Evolutionary conservation across 1,140 invertebrate species (phyloP), one percentile per base, ranked within the genome.

Genomic region (Lutraria rhynchaena): DNA sequence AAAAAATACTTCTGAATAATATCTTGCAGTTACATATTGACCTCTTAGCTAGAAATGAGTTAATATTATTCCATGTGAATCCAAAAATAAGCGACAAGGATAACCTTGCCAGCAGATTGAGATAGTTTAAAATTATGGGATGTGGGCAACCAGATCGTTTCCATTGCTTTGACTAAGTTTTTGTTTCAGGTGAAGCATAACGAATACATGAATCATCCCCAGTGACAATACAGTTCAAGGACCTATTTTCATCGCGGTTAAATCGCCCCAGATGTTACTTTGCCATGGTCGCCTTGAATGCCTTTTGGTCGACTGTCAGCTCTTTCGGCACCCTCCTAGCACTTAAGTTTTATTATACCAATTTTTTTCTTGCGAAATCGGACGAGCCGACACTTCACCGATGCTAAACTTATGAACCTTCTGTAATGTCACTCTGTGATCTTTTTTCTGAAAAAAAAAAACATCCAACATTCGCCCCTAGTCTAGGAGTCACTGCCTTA

Each of bases 51-150:
- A n/a, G n/a, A n/a, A n/a, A n/a, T n/a, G n/a, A n/a, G n/a, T n/a
- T n/a, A n/a, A n/a, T n/a, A n/a, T n/a, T n/a, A n/a, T n/a, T 53
- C 51, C 51, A 9, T 22, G 51, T 53, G 4, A 53, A 53, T 53
- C 51, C 51, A 17, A 53, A 53, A 53, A 53, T n/a, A n/a, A 53
- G n/a, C n/a, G n/a, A 53, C 51, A 4, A 53, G 51, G 19, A 53
- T 53, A n/a, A 53, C 51, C 4, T 53, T 53, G 51, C 51, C 51
- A 17, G 51, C 51, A 5, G 51, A 53, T 5, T 17, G 4, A 17
- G 51, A 17, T 22, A 53, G 51, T 22, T 53, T 53, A 53, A 53
- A 53, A 17, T 53, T 53, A 5, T 53, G 19, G 24, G 51, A n/a
- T n/a, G 51, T 17, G 19, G 51, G 51, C 19, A 24, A 53, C 19